Conservation (phyloP, 2,113 vertebrate species). For the Dinomys branickii region DNA sequence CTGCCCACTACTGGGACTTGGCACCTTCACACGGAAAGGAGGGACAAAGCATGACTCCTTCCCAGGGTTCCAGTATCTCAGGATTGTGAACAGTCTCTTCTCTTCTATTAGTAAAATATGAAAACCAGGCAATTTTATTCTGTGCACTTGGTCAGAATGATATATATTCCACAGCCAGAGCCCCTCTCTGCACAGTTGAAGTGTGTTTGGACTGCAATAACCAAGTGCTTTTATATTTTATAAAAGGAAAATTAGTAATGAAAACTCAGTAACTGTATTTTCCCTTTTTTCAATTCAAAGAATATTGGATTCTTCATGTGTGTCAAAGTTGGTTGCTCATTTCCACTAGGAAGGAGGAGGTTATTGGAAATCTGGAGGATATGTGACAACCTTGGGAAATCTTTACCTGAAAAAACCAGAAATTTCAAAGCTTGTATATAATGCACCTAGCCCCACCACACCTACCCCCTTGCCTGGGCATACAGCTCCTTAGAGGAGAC, state of each 20-base stretch:
- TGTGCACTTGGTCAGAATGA: background rate
- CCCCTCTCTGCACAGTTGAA: background rate
- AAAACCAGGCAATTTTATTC: background rate
- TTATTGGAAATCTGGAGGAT: background rate
- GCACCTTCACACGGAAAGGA: background rate
- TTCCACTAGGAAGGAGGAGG: background rate
- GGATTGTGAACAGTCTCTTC: background rate
- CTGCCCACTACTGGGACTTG: rapidly evolving
- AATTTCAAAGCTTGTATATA: background rate
- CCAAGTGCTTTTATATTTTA: conserved; percentile 58
- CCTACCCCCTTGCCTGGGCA: background rate
- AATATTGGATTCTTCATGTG: conserved; percentile 48
- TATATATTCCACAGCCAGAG: conserved; percentile 48
- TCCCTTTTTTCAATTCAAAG: conserved; percentile 49
- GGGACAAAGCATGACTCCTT: background rate
- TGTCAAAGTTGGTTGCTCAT: conserved; percentile 41
- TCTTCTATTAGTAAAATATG: conserved; percentile 5
- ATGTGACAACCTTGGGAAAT: background rate
- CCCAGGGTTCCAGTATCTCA: background rate
- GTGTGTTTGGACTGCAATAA: conserved; percentile 43
- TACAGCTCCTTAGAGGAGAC: background rate
- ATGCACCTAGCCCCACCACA: background rate
- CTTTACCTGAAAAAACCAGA: background rate
- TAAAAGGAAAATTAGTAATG: conserved; percentile 59
- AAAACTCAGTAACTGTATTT: conserved; percentile 28